phyloP scores from a whole-genome alignment of 1,140 invertebrate genomes.

The Conus betulinus region DNA sequence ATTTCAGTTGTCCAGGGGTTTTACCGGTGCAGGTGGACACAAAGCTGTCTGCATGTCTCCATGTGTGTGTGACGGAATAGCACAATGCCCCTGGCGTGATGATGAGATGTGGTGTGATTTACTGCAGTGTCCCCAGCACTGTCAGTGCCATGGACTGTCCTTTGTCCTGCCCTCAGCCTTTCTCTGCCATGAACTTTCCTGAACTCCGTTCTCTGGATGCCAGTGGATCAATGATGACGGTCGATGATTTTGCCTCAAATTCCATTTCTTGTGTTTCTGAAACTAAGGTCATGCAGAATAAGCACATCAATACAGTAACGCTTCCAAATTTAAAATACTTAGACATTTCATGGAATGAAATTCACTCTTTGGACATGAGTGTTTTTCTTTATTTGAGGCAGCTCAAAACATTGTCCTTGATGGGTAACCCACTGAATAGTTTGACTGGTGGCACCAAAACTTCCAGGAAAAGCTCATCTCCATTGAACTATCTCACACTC shows the following conservation, averaged over 20 bases:
- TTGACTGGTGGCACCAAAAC: background rate
- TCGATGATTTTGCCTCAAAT: background rate
- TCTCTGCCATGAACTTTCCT: background rate
- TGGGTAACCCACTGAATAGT: background rate
- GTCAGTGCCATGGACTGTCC: slow-evolving; percentile 25
- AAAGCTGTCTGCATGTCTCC: slow-evolving; percentile 19
- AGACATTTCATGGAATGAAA: background rate
- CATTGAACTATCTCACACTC: background rate
- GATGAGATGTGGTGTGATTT: slow-evolving; percentile 38
- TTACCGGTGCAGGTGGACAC: slow-evolving; percentile 23
- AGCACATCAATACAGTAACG: background rate
- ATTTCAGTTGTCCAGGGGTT: slow-evolving; percentile 31
- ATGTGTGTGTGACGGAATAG: slow-evolving; percentile 25
- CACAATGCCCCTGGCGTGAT: slow-evolving; percentile 37
- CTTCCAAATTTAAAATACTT: background rate
- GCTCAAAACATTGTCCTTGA: background rate
- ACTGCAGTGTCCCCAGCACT: slow-evolving; percentile 46
- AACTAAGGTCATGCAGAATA: background rate
- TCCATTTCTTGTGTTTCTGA: background rate
- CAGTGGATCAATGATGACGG: background rate
- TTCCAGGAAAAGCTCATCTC: background rate
- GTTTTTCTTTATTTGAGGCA: background rate
- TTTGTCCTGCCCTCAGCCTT: slow-evolving; percentile 17
- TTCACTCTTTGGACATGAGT: background rate
- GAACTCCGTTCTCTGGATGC: background rate